Evolutionary conservation across 2,113 vertebrate genomes (phyloP).

Genomic region (Hippocampus abdominalis): DNA sequence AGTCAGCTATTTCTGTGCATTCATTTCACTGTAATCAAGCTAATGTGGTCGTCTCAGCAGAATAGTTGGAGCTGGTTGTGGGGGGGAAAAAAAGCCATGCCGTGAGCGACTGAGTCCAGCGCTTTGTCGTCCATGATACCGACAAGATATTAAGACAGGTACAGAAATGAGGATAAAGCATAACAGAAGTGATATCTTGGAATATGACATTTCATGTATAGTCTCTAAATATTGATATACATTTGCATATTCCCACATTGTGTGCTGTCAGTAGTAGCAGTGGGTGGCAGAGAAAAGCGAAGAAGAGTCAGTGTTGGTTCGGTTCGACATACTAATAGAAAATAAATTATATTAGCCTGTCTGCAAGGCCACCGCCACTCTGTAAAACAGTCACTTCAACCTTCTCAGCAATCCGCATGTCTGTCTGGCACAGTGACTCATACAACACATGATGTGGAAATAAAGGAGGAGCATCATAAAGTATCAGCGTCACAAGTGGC

Average conservation of each 20-base stretch:
- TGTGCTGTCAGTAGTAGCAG: constrained; percentile 40
- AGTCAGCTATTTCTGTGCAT: constrained; percentile 63
- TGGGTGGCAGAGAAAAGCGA: constrained; percentile 25
- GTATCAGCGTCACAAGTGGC: too few species aligned
- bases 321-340: constrained; percentile 29
- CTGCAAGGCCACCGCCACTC: constrained; percentile 34
- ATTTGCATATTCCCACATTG: constrained; percentile 53
- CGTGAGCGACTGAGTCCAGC: not conserved
- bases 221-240: constrained; percentile 23
- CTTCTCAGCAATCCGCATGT: constrained; percentile 19
- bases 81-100: constrained; percentile 23
- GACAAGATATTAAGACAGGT: constrained; percentile 17
- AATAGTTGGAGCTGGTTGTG: constrained; percentile 27
- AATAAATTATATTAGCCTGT: constrained; percentile 53
- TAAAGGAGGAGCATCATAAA: not conserved
- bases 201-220: constrained; percentile 48
- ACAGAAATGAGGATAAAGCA: constrained; percentile 39
- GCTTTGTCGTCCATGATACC: constrained; percentile 24
- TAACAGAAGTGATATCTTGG: constrained; percentile 32
- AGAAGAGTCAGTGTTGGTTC: constrained; percentile 21
- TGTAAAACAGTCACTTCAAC: constrained; percentile 43
- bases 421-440: constrained; percentile 22
- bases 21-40: constrained; percentile 62
- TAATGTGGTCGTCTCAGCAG: constrained; percentile 49
- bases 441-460: not conserved